A percentile compares a stretch with the other conserved stretches of the same genome.
Conservation (phyloP, 2,888 invertebrate species). For the Tineola bisselliella region DNA sequence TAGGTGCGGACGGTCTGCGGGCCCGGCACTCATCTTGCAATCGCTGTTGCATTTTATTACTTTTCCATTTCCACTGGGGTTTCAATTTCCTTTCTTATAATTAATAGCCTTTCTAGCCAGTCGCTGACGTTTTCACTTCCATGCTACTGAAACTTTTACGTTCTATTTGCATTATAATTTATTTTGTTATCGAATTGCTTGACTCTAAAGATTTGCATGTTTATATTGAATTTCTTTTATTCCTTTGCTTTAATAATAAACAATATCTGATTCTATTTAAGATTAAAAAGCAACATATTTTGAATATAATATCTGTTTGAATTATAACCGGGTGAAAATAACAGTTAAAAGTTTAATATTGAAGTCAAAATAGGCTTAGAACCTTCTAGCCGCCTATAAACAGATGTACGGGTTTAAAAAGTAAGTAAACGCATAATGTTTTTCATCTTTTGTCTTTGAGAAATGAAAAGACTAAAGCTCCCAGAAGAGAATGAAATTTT, state of each 20-base stretch:
- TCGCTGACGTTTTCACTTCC: slow-evolving; percentile 41
- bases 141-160: slow-evolving; percentile 45
- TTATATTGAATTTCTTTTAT: too few species aligned
- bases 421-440: not conserved
- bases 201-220: too few species aligned
- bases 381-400: not conserved
- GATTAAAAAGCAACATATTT: too few species aligned
- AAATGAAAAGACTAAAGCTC: slow-evolving; percentile 13
- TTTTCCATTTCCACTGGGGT: slow-evolving; percentile 66
- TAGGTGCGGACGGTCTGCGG: slow-evolving; percentile 7
- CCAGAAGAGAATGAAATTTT: slow-evolving; percentile 38
- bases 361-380: not conserved
- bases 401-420: not conserved
- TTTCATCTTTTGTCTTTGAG: slow-evolving; percentile 12
- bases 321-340: too few species aligned
- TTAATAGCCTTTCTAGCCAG: slow-evolving; percentile 59
- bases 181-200: not conserved
- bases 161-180: slow-evolving; percentile 38
- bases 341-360: too few species aligned
- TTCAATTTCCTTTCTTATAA: slow-evolving; percentile 66
- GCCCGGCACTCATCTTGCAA: slow-evolving; percentile 51
- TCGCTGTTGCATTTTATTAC: slow-evolving; percentile 67
- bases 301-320: too few species aligned
- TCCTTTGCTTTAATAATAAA: too few species aligned
- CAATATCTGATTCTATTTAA: too few species aligned